Base-by-base conservation (phyloP, 2,888 invertebrate genomes). In the Tryphoninae sp. region DNA sequence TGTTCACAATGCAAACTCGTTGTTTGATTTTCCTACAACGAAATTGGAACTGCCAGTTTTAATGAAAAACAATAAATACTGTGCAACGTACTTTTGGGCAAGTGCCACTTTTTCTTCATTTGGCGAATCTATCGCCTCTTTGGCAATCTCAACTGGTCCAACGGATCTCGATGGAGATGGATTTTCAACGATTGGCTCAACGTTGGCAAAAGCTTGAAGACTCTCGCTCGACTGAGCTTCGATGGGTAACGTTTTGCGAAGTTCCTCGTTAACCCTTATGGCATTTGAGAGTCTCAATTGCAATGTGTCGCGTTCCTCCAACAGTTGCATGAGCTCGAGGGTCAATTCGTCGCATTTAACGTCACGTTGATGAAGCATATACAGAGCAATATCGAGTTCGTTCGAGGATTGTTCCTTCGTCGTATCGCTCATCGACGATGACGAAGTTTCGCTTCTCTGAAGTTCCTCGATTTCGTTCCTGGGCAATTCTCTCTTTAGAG, bases 261-360 rank as follows among this genome's bases (percentile, higher is more conserved):
- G 87, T 22, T 94, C 94, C 90, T 97, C 97, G 85, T 95, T 95
- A 51, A 96, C 94, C 61, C 97, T 93, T 76, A 97, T 93, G 9
- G 96, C 95, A 88, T 96, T 96, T 0, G 97, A 97, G 7, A 98
- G 92, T 84, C 96, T 95, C 80, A 97, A 91, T 88, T 97, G 97
- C 72, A 98, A 91, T 0, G 96, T 96, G 89, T 98, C 97, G 73
- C 97, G 94, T 90, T 97, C 97, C 90, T 97, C 97, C 64, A 97
- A 92, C 62, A 98, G 92, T 89, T 93, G 96, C 84, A 96, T 96
- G 71, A 98, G 92, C 90, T 98, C 97, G 87, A 96, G 94, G 0
- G 97, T 97, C 80, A 98, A 93, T 91, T 97, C 97, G 88, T 97
- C 97, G 90, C 96, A 96, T 0, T 96, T 94, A 79, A 97, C 96